A percentile compares a stretch with the other conserved stretches of the same genome.
Conservation (phyloP, 2,797 vertebrate species). For the Lophius americanus region DNA sequence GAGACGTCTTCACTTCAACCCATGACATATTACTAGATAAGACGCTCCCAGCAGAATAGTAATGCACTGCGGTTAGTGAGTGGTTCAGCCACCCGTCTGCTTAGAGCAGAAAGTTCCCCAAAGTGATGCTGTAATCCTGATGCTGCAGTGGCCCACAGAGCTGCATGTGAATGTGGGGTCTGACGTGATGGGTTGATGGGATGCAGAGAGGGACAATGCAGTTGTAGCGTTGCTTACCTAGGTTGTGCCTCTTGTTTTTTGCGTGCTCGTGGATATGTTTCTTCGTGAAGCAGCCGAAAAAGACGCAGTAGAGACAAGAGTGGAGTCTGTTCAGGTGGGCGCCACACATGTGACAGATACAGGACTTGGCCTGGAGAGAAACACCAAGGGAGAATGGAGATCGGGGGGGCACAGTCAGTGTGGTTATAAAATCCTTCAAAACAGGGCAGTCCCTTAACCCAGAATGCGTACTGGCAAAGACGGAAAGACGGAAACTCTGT, state of each 20-base stretch:
- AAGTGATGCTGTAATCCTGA: conserved; percentile 60
- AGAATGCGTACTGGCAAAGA: conserved; percentile 13
- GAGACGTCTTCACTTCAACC: conserved; percentile 42
- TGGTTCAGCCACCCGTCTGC: conserved; percentile 32
- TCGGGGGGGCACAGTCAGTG: conserved; percentile 26
- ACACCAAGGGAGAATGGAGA: conserved; percentile 13
- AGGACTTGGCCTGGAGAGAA: conserved; percentile 90
- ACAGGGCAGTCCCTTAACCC: conserved; percentile 26
- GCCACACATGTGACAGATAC: conserved; percentile 96
- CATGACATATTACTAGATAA: conserved; percentile 59
- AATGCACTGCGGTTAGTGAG: conserved; percentile 35
- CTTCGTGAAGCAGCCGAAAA: conserved; percentile 97
- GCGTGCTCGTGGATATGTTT: conserved; percentile 98
- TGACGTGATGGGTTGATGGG: conserved; percentile 14
- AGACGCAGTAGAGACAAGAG: conserved; percentile 97
- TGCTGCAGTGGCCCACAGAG: conserved; percentile 46
- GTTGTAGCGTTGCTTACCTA: conserved; percentile 85
- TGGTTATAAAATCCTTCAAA: conserved; percentile 32
- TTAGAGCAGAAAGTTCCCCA: conserved; percentile 42
- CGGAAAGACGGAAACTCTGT: conserved; percentile 27
- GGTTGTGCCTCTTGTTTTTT: conserved; percentile 95
- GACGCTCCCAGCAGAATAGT: conserved; percentile 39
- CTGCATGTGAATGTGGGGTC: conserved; percentile 42
- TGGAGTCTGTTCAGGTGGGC: conserved; percentile 95
- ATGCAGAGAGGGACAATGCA: background rate